phyloP scores from a whole-genome alignment of 1,140 invertebrate species.

The Campoletis sonorensis region DNA sequence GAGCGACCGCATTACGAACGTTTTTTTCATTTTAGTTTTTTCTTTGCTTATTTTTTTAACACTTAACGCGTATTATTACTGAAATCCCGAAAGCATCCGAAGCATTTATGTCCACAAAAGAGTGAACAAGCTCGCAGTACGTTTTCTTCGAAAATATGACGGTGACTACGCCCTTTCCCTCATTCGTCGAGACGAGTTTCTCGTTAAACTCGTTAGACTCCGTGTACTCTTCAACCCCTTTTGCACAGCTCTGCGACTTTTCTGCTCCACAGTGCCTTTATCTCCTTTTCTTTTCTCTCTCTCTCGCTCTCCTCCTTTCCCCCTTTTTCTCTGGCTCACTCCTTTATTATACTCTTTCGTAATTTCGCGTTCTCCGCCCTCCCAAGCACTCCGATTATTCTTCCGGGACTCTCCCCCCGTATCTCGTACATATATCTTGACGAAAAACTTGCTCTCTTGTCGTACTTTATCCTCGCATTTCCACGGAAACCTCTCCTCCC shows the following conservation, averaged over 20 bases:
- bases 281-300: background rate
- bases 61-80: background rate
- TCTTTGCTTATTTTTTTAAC: constrained; percentile 10
- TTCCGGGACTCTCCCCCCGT: constrained; percentile 7
- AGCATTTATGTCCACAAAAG: background rate
- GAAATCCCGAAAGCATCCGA: background rate
- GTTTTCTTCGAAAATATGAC: constrained; percentile 17
- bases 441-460: background rate
- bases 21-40: constrained; percentile 24
- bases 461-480: background rate
- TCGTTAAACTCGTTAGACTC: constrained; percentile 27
- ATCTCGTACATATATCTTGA: constrained; percentile 2
- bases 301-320: background rate
- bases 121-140: background rate
- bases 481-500: background rate
- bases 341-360: constrained; percentile 20
- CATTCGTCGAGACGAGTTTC: constrained; percentile 12
- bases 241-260: constrained; percentile 9
- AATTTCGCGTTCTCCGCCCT: constrained; percentile 27
- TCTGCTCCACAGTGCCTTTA: background rate
- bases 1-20: background rate
- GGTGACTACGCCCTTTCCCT: constrained; percentile 3
- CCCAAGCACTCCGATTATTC: background rate
- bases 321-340: background rate
- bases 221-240: constrained; percentile 11